Evolutionary conservation across 2,888 invertebrate genomes (phyloP).

Genomic region (Entomobrya proxima): DNA sequence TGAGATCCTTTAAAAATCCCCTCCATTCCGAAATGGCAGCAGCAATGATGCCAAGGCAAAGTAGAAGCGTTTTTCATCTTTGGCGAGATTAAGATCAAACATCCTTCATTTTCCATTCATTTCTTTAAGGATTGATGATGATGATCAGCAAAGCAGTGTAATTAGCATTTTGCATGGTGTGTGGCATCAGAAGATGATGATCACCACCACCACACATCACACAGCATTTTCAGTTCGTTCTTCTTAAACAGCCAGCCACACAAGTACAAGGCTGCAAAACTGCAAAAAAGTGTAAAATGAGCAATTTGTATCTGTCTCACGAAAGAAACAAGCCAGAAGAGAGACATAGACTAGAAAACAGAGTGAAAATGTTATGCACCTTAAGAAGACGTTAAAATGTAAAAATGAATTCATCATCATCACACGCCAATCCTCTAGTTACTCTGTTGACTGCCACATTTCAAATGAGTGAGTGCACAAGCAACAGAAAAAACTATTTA

Average conservation of each 20-base stretch:
- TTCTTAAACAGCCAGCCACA: too few species aligned
- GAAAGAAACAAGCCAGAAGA: not conserved
- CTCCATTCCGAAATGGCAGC: not conserved
- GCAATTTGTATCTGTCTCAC: conserved; percentile 61
- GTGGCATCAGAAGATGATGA: conserved; percentile 40
- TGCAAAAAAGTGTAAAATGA: conserved; percentile 33
- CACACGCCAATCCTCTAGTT: conserved; percentile 1
- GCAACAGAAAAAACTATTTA: too few species aligned
- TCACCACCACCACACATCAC: not conserved
- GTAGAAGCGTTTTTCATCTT: not conserved
- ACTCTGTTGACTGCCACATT: too few species aligned
- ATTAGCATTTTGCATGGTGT: conserved; percentile 60
- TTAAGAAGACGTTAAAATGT: not conserved
- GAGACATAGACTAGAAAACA: not conserved
- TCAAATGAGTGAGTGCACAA: too few species aligned
- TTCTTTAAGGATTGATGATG: conserved; percentile 21
- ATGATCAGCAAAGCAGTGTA: conserved; percentile 38
- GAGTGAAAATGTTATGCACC: conserved; percentile 17
- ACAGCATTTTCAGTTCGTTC: not conserved
- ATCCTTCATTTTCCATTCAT: conserved; percentile 20
- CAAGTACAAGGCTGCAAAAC: too few species aligned
- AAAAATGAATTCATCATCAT: conserved; percentile 19
- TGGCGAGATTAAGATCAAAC: conserved; percentile 13
- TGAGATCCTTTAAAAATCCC: not conserved
- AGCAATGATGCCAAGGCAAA: not conserved